Conservation (phyloP, 2,888 invertebrate genomes). For the Drosophila falleni region DNA sequence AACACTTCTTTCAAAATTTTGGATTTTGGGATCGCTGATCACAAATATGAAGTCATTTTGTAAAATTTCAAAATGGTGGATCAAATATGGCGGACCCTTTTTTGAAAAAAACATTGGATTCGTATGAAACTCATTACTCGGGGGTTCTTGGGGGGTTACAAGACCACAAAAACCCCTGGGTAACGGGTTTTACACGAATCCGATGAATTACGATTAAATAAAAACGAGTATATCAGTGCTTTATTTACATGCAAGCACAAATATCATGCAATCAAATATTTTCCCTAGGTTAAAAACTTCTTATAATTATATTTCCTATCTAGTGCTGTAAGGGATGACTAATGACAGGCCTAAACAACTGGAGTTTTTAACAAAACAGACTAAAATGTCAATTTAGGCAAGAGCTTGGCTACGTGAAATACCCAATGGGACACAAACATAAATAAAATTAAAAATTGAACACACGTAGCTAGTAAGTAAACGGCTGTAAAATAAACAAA, state of each 20-base stretch:
- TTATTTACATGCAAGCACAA: background rate
- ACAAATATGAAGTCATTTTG: too few relatives aligned
- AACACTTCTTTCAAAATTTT: too few relatives aligned
- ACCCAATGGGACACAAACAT: background rate
- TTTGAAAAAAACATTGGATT: too few relatives aligned
- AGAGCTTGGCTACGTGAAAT: background rate
- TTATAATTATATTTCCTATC: conserved; percentile 1
- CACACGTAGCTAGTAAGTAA: background rate
- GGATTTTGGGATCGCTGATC: too few relatives aligned
- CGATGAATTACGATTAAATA: too few relatives aligned
- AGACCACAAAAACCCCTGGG: too few relatives aligned
- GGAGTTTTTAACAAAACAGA: conserved; percentile 1
- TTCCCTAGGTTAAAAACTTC: background rate
- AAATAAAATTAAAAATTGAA: conserved; percentile 5
- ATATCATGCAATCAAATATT: background rate
- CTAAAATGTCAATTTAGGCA: conserved; percentile 28
- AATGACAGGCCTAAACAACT: conserved; percentile 1
- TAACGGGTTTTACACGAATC: too few relatives aligned
- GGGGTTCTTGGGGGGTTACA: too few relatives aligned
- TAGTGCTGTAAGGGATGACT: background rate
- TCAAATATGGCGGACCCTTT: too few relatives aligned
- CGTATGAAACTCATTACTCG: too few relatives aligned
- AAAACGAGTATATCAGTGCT: too few relatives aligned
- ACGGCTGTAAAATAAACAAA: background rate
- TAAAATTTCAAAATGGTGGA: too few relatives aligned